phyloP scores from a whole-genome alignment of 2,113 vertebrate genomes.

The Callopanchax toddi region DNA sequence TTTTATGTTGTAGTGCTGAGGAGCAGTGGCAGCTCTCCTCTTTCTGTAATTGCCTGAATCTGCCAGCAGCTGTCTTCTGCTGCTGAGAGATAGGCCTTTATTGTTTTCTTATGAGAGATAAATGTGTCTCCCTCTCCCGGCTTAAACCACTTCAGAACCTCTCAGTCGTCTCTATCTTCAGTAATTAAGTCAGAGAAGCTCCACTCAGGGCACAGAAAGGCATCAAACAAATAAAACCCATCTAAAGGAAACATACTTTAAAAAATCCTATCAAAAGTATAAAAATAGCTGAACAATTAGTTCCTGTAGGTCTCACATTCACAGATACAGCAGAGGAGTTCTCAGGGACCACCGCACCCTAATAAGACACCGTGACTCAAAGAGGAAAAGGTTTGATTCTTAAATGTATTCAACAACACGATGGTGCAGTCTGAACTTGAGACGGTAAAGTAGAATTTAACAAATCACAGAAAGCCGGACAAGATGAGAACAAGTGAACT shows the following conservation, averaged over 20 bases:
- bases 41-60: conserved; percentile 35
- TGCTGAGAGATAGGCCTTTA: conserved; percentile 42
- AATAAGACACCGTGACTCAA: too few species aligned
- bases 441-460: too few species aligned
- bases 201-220: conserved; percentile 1
- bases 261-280: not conserved
- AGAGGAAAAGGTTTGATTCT: too few species aligned
- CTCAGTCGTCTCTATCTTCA: conserved; percentile 38
- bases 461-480: too few species aligned
- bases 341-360: too few species aligned
- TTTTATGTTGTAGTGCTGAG: conserved; percentile 21
- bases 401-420: too few species aligned
- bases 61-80: conserved; percentile 31
- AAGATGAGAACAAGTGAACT: too few species aligned
- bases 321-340: too few species aligned
- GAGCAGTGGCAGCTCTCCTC: not conserved
- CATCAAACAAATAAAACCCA: conserved; percentile 4
- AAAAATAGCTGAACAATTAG: not conserved
- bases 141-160: conserved; percentile 36
- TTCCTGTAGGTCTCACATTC: not conserved
- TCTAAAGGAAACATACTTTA: conserved; percentile 10
- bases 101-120: conserved; percentile 49
- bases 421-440: too few species aligned
- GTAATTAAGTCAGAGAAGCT: conserved; percentile 38
- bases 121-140: conserved; percentile 25